These are phyloP conservation scores for Drymonia ruficornis DNA, from an alignment of 2,888 invertebrate genomes.

Conservation along the genomic window DNA sequence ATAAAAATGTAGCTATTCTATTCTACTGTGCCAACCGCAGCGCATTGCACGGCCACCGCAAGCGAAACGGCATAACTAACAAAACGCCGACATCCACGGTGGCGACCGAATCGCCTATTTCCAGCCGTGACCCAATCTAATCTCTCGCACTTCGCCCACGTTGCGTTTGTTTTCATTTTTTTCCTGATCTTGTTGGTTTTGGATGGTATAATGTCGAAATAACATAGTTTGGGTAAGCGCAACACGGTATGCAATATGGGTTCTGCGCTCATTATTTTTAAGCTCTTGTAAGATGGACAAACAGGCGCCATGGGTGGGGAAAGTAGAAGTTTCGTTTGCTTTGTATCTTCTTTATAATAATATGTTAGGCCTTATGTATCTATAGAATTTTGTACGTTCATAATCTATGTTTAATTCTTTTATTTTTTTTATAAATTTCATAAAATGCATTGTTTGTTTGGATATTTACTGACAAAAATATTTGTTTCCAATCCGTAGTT, in stretches of 20 bases:
- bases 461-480: no score
- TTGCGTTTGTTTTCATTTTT: slow-evolving; percentile 55
- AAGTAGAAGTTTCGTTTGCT: not conserved
- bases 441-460: no score
- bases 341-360: no score
- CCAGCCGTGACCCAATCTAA: slow-evolving; percentile 47
- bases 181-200: slow-evolving; percentile 53
- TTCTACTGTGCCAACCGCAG: not conserved
- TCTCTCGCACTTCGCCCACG: slow-evolving; percentile 35
- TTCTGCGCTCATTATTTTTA: slow-evolving; percentile 12
- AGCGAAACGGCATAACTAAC: slow-evolving; percentile 1
- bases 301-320: not conserved
- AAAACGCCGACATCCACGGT: not conserved
- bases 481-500: no score
- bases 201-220: slow-evolving; percentile 45
- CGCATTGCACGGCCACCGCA: slow-evolving; percentile 2
- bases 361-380: no score
- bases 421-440: no score
- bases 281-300: not conserved
- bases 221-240: slow-evolving; percentile 2
- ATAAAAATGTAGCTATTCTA: not conserved
- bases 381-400: no score
- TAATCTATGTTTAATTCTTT: no score
- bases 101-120: slow-evolving; percentile 40
- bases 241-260: slow-evolving; percentile 1